Evolutionary conservation across 2,888 invertebrate genomes (phyloP).

Genomic region (Tillus elongatus): DNA sequence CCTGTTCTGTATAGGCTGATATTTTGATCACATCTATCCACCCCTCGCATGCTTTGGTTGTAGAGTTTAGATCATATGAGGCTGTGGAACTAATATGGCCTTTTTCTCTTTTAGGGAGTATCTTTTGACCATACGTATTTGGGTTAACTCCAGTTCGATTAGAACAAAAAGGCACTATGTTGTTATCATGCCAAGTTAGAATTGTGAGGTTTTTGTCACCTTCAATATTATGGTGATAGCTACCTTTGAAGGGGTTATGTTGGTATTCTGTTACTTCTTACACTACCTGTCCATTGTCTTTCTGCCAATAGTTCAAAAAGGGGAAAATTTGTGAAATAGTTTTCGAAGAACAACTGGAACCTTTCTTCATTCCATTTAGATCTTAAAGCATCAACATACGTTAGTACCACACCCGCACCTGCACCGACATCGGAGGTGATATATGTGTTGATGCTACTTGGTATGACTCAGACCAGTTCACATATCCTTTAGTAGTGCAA

Average conservation of each 20-base stretch:
- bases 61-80: slow-evolving; percentile 19
- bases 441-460: slow-evolving; percentile 21
- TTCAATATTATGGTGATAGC: too few species aligned
- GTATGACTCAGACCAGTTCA: slow-evolving; percentile 26
- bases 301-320: slow-evolving; percentile 9
- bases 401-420: slow-evolving; percentile 12
- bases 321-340: too few species aligned
- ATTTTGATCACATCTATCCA: too few species aligned
- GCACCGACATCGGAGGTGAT: slow-evolving; percentile 17
- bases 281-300: slow-evolving; percentile 1
- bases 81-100: slow-evolving; percentile 19
- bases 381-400: too few species aligned
- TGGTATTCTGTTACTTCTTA: too few species aligned
- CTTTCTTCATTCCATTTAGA: neutral
- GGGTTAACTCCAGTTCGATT: too few species aligned
- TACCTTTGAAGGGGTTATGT: too few species aligned
- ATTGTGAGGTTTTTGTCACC: too few species aligned
- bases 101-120: too few species aligned
- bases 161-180: too few species aligned
- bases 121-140: too few species aligned
- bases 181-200: too few species aligned
- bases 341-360: slow-evolving; percentile 15
- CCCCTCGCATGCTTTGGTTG: slow-evolving; percentile 23
- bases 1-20: slow-evolving; percentile 22
- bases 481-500: slow-evolving; percentile 25